A percentile compares a stretch with the other conserved stretches of the same genome.
These are phyloP conservation scores for Stegodyphus mimosarum DNA, from an alignment of 1,140 invertebrate genomes.

Conservation along the genomic window DNA sequence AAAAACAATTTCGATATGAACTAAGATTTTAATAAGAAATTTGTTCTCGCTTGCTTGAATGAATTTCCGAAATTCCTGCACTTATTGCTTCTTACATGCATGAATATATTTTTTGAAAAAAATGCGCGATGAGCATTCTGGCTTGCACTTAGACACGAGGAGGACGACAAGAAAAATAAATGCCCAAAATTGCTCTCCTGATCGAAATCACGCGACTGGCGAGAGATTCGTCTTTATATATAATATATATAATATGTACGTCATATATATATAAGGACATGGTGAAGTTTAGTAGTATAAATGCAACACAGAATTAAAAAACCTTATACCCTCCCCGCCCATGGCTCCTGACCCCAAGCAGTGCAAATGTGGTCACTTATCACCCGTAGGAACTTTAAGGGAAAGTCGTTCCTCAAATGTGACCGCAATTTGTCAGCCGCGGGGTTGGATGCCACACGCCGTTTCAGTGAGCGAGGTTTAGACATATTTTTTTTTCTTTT, in stretches of 20 bases:
- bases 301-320: slow-evolving; percentile 61
- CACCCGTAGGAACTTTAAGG: slow-evolving; percentile 58
- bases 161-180: no score
- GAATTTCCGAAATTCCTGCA: no score
- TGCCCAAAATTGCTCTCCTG: slow-evolving; percentile 13
- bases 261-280: slow-evolving; percentile 62
- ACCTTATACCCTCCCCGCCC: slow-evolving; percentile 43
- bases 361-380: slow-evolving; percentile 35
- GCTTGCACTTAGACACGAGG: no score
- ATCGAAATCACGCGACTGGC: slow-evolving; percentile 22
- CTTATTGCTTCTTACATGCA: no score
- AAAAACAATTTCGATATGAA: no score
- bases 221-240: slow-evolving; percentile 54
- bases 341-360: slow-evolving; percentile 10
- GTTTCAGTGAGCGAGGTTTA: slow-evolving; percentile 40
- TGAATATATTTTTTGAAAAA: no score
- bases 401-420: slow-evolving; percentile 60
- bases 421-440: slow-evolving; percentile 3
- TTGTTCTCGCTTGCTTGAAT: no score
- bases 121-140: no score
- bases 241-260: slow-evolving; percentile 61
- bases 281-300: slow-evolving; percentile 61
- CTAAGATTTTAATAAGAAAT: no score
- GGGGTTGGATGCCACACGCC: slow-evolving; percentile 28
- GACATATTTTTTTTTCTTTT: not conserved